These are phyloP conservation scores for Otus sunia DNA, from an alignment of 2,113 vertebrate genomes.

Conservation along the genomic window DNA sequence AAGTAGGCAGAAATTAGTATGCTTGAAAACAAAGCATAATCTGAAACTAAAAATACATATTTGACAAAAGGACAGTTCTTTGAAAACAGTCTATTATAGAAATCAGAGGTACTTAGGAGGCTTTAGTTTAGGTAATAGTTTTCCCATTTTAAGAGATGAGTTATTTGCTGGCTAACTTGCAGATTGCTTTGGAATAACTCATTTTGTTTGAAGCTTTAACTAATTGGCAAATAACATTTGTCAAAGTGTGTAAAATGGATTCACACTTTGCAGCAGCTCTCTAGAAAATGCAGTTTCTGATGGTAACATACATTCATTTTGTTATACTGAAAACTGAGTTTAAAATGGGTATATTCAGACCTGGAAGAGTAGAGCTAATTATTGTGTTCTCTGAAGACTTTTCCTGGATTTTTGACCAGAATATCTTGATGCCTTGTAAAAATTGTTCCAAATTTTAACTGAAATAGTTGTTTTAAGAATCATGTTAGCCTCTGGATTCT, in stretches of 20 bases:
- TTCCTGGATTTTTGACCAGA: not conserved
- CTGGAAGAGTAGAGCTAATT: not conserved
- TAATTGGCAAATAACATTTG: not conserved
- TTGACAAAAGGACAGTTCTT: not conserved
- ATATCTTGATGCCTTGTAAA: not conserved
- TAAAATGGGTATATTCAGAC: not conserved
- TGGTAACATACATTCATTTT: not conserved
- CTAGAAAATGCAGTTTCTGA: not conserved
- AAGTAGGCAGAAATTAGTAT: constrained; percentile 9
- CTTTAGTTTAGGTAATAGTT: not conserved
- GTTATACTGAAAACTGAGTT: not conserved
- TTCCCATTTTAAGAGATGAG: not conserved
- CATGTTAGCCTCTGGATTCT: not conserved
- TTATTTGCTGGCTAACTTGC: not conserved
- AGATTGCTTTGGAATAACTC: not conserved
- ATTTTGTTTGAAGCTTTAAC: not conserved
- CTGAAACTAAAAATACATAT: constrained; percentile 22
- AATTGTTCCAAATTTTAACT: not conserved
- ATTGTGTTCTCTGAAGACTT: not conserved
- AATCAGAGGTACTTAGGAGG: not conserved
- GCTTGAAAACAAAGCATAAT: not conserved
- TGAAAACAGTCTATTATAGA: not conserved
- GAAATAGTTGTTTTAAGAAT: not conserved
- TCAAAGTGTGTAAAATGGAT: not conserved
- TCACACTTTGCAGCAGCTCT: not conserved